Evolutionary conservation across 2,113 vertebrate genomes (phyloP).

Genomic region (Myotis yumanensis): DNA sequence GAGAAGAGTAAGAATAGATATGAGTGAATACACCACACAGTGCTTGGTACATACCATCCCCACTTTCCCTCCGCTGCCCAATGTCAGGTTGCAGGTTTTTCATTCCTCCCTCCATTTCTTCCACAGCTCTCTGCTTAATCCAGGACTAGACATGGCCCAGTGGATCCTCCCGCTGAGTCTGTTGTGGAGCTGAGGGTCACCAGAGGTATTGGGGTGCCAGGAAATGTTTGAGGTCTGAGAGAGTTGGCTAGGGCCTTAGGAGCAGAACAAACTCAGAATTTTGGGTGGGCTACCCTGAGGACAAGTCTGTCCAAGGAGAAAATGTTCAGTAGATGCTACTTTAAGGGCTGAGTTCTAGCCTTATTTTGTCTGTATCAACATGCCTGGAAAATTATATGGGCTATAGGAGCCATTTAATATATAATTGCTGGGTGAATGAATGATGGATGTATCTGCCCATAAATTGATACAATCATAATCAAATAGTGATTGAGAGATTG

Average conservation of each 20-base stretch:
- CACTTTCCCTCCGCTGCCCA: background rate
- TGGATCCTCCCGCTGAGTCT: background rate
- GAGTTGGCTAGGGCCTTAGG: background rate
- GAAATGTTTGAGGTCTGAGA: background rate
- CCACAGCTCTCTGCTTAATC: background rate
- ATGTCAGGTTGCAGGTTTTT: background rate
- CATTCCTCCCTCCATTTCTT: background rate
- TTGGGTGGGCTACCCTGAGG: background rate
- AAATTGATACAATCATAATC: background rate
- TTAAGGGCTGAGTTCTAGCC: background rate
- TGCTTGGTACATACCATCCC: background rate
- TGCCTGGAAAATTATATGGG: background rate
- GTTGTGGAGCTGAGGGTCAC: background rate
- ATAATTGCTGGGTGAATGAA: background rate
- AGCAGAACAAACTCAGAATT: background rate
- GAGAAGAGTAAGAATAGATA: background rate
- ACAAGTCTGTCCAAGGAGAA: background rate
- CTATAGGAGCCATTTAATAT: background rate
- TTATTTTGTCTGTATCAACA: background rate
- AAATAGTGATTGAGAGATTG: background rate
- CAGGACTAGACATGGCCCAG: background rate
- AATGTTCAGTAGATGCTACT: background rate
- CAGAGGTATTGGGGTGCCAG: background rate
- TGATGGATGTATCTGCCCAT: background rate
- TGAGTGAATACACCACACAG: background rate